A percentile compares a stretch with the other conserved stretches of the same genome.
Evolutionary conservation across 2,797 vertebrate genomes (phyloP).

Genomic region (Enteromius anoplus): DNA sequence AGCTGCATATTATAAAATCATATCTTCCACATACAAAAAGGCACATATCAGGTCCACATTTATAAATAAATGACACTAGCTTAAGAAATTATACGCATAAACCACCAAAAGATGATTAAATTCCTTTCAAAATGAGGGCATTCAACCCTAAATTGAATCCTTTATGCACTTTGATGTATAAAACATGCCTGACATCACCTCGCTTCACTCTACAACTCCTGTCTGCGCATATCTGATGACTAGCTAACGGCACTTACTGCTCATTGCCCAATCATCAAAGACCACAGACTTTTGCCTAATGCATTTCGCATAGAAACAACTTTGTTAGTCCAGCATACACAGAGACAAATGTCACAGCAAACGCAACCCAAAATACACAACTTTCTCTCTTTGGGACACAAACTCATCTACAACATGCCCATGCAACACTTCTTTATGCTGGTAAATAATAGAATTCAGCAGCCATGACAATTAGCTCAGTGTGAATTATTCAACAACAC

Average conservation of each 20-base stretch:
- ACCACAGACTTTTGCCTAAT: slow-evolving; percentile 27
- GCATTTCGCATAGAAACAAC: slow-evolving; percentile 40
- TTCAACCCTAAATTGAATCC: slow-evolving; percentile 25
- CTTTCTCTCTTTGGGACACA: neutral
- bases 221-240: slow-evolving; percentile 40
- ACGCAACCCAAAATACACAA: neutral
- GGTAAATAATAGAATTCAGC: slow-evolving; percentile 51
- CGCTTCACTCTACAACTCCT: slow-evolving; percentile 17
- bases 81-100: neutral
- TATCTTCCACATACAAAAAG: neutral
- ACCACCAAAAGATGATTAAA: neutral
- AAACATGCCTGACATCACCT: slow-evolving; percentile 43
- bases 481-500: slow-evolving; percentile 58
- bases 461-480: slow-evolving; percentile 55
- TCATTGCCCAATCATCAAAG: slow-evolving; percentile 42
- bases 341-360: neutral
- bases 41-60: neutral
- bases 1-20: neutral
- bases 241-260: slow-evolving; percentile 33
- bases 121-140: slow-evolving; percentile 23
- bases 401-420: neutral
- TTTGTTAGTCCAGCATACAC: neutral
- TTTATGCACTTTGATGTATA: slow-evolving; percentile 57
- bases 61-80: neutral
- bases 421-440: slow-evolving; percentile 26